phyloP scores from a whole-genome alignment of 2,113 vertebrate genomes.

The Clarias batrachus region DNA sequence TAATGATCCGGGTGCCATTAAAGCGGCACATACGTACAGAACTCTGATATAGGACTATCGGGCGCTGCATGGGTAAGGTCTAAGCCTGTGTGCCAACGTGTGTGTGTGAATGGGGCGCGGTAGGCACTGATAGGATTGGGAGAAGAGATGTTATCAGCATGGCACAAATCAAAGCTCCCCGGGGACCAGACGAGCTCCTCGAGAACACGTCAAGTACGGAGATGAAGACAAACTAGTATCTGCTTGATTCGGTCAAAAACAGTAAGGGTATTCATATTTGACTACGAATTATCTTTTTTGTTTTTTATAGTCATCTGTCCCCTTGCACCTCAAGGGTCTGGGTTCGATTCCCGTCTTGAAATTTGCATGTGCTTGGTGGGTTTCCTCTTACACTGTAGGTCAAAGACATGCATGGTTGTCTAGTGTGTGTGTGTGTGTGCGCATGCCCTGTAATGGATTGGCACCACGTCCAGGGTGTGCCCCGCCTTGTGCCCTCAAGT shows the following conservation, averaged over 20 bases:
- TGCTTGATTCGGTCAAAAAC: neutral
- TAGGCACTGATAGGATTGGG: constrained; percentile 23
- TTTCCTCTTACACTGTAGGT: no score
- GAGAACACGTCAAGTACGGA: neutral
- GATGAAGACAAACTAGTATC: neutral
- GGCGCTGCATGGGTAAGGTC: neutral
- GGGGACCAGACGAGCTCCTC: constrained; percentile 7
- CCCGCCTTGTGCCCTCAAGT: no score
- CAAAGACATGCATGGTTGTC: no score
- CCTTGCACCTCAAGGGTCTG: no score
- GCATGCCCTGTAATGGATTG: no score
- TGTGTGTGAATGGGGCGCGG: constrained; percentile 35
- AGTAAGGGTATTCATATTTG: neutral
- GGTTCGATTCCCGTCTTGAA: no score
- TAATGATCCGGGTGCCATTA: neutral
- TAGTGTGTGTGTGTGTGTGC: no score
- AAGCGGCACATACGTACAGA: constrained; percentile 5
- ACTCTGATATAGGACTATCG: neutral
- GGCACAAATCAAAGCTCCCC: constrained; percentile 25
- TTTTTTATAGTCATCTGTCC: neutral
- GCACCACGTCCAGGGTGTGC: no score
- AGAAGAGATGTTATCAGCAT: constrained; percentile 25
- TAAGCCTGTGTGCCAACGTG: neutral
- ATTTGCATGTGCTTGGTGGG: no score
- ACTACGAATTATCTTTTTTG: neutral